These are phyloP conservation scores for Trachurus trachurus DNA, from an alignment of 2,797 vertebrate species.

Conservation along the genomic window DNA sequence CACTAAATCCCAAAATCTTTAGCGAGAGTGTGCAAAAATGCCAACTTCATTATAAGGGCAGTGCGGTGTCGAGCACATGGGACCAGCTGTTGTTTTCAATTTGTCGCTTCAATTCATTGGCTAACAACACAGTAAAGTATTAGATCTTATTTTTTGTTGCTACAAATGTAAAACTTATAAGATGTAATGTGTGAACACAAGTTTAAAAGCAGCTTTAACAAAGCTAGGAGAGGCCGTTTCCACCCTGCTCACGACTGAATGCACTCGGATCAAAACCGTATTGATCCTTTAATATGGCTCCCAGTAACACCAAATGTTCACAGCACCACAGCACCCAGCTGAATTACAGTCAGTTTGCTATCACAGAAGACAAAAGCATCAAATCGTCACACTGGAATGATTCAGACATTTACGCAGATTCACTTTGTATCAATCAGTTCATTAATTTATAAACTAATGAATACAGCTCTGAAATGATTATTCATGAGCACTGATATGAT, in stretches of 20 bases:
- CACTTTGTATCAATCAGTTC: neutral
- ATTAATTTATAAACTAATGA: neutral
- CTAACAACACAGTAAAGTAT: slow-evolving; percentile 10
- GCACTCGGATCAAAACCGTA: slow-evolving; percentile 19
- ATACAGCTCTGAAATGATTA: neutral
- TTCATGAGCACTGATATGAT: neutral
- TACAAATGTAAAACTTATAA: neutral
- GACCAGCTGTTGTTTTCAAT: slow-evolving; percentile 1
- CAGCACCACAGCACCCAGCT: slow-evolving; percentile 20
- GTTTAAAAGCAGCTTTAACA: slow-evolving; percentile 21
- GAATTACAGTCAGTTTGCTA: slow-evolving; percentile 2
- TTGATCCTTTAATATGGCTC: slow-evolving; percentile 11
- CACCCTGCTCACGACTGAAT: slow-evolving; percentile 6
- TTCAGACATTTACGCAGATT: neutral
- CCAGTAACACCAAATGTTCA: slow-evolving; percentile 17
- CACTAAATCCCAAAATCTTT: neutral
- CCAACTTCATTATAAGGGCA: neutral
- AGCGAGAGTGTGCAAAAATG: neutral
- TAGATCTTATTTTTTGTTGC: neutral
- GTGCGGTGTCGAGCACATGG: neutral
- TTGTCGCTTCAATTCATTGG: neutral
- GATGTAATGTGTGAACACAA: slow-evolving; percentile 1
- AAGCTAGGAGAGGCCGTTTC: slow-evolving; percentile 9
- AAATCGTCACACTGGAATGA: neutral
- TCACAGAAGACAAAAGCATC: neutral